A percentile compares a stretch with the other conserved stretches of the same genome.
Evolutionary conservation across 2,113 vertebrate species (phyloP).

Genomic region (Nettapus auritus): DNA sequence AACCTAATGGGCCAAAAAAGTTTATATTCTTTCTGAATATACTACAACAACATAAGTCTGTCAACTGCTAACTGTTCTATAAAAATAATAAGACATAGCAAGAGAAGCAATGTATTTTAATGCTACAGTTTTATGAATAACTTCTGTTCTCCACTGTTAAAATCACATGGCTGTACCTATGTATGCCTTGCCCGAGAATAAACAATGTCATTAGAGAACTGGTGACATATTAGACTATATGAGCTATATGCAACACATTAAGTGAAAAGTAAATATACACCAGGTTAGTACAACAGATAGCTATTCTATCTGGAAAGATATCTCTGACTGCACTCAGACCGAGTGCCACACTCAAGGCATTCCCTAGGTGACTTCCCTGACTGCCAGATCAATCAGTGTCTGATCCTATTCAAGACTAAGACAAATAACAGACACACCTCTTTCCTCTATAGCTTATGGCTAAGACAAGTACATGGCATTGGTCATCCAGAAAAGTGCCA

Average conservation of each 20-base stretch:
- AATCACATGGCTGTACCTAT: background rate
- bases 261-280: background rate
- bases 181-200: background rate
- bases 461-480: background rate
- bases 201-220: background rate
- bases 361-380: background rate
- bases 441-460: background rate
- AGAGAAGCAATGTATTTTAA: background rate
- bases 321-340: background rate
- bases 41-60: background rate
- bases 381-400: background rate
- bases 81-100: background rate
- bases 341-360: background rate
- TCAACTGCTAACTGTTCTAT: background rate
- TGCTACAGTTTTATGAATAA: background rate
- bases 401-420: conserved; percentile 6
- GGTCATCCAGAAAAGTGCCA: background rate
- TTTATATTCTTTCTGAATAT: background rate
- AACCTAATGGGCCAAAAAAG: background rate
- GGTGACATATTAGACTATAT: background rate
- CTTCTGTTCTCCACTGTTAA: background rate
- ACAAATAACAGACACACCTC: background rate
- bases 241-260: background rate
- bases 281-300: background rate
- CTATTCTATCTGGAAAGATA: background rate